These are phyloP conservation scores for Ypsolopha sequella DNA, from an alignment of 2,888 invertebrate genomes.

Conservation along the genomic window DNA sequence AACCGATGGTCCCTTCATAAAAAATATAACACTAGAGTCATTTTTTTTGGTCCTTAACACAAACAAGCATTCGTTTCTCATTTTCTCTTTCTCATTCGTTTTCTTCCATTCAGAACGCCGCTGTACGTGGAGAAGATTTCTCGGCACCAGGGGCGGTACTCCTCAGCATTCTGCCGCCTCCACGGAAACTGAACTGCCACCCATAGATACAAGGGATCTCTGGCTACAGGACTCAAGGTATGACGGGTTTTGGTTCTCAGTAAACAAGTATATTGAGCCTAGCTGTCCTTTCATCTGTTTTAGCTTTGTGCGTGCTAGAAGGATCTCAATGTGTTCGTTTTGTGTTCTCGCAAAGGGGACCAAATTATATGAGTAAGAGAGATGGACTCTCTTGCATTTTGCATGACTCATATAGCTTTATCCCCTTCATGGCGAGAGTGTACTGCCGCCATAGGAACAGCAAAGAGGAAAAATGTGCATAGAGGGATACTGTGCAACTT, in stretches of 20 bases:
- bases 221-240: constrained; percentile 81
- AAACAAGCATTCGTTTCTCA: too few relatives aligned
- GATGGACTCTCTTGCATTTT: not conserved
- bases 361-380: not conserved
- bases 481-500: too few relatives aligned
- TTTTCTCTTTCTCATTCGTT: constrained; percentile 1
- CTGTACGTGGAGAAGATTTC: constrained; percentile 81
- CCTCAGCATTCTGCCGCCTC: constrained; percentile 83
- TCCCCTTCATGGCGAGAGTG: too few relatives aligned
- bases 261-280: not conserved
- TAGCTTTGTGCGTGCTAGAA: not conserved
- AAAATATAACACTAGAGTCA: too few relatives aligned
- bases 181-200: constrained; percentile 87
- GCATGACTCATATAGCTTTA: too few relatives aligned
- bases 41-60: too few relatives aligned
- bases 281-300: not conserved
- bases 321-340: not conserved
- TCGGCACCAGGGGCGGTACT: constrained; percentile 65
- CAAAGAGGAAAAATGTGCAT: too few relatives aligned
- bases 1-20: too few relatives aligned
- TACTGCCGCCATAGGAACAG: too few relatives aligned
- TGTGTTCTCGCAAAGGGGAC: too few relatives aligned
- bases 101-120: constrained; percentile 72
- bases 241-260: constrained; percentile 5
- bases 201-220: constrained; percentile 85